Base-by-base conservation (phyloP, 2,888 invertebrate genomes). In the Andricus curvator region DNA sequence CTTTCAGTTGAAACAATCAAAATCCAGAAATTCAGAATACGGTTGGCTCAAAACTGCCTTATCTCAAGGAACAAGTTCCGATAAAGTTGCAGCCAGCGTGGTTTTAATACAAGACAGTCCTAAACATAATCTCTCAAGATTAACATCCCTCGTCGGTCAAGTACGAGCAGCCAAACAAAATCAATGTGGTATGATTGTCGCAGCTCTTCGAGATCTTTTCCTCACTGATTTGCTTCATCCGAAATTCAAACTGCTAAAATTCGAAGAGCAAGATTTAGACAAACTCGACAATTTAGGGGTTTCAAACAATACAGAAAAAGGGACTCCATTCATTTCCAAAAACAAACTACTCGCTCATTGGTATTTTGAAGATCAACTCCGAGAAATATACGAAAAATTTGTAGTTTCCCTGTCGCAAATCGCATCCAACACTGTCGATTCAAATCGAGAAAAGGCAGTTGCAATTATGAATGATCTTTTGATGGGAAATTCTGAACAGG, bases 281-380 rank as follows among this genome's bases (percentile, higher is more conserved):
- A 90, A 93, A 44, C 83, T 96, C 0, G 93, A 95, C 0, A 94
- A 95, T 0, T 17, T 70, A 20, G 41, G 25, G 3, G 94, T 95
- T 1, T 96, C 96, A 86, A 96, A 95, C 86, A 83, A 84, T 70
- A 78, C 80, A 51, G 70, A 86, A 13, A 87, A 84, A 64, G 84
- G 78, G 2, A 85, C 84, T 29, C 79, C 78, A 22, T 91, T 91
- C 29, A 94, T 95, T 41, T 94, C 95, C 0, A 93, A 95, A 74
- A 94, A 95, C 79, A 95, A 95, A 85, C 93, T 96, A 83, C 94
- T 97, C 22, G 95, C 96, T 15, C 93, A 95, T 79, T 99, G 99
- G 98, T 95, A 96, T 89, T 99, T 96, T 93, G 99, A 99, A 91
- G 96, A 97, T 89, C 96, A 97, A 88, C 92, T 99, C 1, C 98